Conservation (phyloP, 2,888 invertebrate genomes). For the Clivina fossor region DNA sequence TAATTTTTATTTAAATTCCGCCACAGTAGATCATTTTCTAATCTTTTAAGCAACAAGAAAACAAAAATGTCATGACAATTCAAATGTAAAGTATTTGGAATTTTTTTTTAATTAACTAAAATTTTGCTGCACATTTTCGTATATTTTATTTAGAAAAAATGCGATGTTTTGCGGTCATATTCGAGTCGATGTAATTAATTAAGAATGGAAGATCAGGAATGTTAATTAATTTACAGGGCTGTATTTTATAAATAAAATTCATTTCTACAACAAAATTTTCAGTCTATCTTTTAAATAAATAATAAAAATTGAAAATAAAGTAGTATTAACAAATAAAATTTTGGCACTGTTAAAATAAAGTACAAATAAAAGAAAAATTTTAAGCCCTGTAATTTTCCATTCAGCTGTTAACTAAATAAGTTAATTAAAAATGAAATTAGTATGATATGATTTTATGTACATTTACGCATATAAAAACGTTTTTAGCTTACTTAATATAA, state of each 20-base stretch:
- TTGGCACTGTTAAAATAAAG: not conserved
- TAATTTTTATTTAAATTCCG: too few species aligned
- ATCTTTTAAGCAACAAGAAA: too few species aligned
- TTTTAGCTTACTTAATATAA: constrained; percentile 29
- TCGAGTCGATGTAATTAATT: constrained; percentile 17
- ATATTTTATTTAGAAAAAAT: too few species aligned
- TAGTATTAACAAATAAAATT: not conserved
- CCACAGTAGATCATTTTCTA: too few species aligned
- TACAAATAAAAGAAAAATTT: not conserved
- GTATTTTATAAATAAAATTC: not conserved
- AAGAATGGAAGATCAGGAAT: constrained; percentile 30
- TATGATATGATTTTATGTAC: not conserved
- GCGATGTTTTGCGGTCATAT: constrained; percentile 24
- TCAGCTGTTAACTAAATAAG: not conserved
- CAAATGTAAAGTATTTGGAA: too few species aligned
- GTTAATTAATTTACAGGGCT: constrained; percentile 5
- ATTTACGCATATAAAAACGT: constrained; percentile 9
- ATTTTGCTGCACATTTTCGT: too few species aligned
- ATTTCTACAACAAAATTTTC: not conserved
- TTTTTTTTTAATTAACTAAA: too few species aligned
- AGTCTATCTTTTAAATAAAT: not conserved
- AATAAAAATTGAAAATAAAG: not conserved
- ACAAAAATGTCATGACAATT: too few species aligned
- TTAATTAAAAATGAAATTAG: not conserved
- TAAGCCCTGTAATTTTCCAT: constrained; percentile 14